Evolutionary conservation across 2,888 invertebrate species (phyloP), one percentile per base, ranked within the genome.

Genomic region (Cartodere bifasciata): DNA sequence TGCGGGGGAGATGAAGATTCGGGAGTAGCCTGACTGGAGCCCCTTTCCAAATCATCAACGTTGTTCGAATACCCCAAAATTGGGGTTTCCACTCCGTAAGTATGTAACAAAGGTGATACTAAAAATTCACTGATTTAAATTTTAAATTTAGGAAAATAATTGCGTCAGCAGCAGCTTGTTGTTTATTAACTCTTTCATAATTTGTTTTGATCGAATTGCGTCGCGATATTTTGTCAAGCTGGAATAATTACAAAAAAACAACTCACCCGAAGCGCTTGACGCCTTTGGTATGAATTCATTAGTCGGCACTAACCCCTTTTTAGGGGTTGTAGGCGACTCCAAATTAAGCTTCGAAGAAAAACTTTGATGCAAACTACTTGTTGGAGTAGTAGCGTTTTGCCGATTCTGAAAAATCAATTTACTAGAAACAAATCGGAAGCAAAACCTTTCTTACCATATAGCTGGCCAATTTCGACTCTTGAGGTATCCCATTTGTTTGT

Each of bases 401-500:
- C 51, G 49, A 40, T 49, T 52, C 51, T 53, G 40, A 25, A 45
- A 23, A 23, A 15, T 13, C 9, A 11, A 13, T 5, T 13, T 17
- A 17, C 20, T 7, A 17, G 20, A 7, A n/a, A 6, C 17, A 28
- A 13, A 27, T 28, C 29, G 16, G n/a, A 9, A 13, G 6, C 11
- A 37, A 42, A 40, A 39, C 16, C 26, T 28, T 30, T 36, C 57
- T 60, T 62, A 84, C 84, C 83, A 84, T 83, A 56, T 85, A 85
- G 38, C 82, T 83, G 36, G 79, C 82, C 55, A 85, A 65, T 63
- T 85, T 85, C 37, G 84, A 85, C 62, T 85, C 84, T 59, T 83
- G 76, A 27, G 84, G 84, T 49, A 84, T 70, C 50, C 80, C 81
- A 64, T 73, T 72, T 34, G 77, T 67, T 39, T 76, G 68, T 37